Evolutionary conservation across 2,797 vertebrate species (phyloP), one percentile per base, ranked within the genome.

Genomic region (Pipistrellus pipistrellus): DNA sequence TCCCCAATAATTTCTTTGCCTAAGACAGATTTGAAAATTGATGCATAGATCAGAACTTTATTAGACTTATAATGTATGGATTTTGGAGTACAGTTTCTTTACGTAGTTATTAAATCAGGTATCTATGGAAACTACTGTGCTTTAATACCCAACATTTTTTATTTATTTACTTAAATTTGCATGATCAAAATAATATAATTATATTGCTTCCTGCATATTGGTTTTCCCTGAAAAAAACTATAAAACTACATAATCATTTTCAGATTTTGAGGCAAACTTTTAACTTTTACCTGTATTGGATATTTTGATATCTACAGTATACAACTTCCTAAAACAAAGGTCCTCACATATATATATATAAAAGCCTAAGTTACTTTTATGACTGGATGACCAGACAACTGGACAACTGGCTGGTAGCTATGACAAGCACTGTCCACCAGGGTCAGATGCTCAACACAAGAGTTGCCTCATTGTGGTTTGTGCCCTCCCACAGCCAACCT

Each of bases 151-250:
- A 80, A 46, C 38, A 82, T 75, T 77, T 2, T 9, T 15, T 88
- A 57, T 53, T 91, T 81, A 85, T 71, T 76, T 23, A 93, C 72
- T 30, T 86, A 68, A 77, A 72, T 95, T 30, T 72, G 4, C 23
- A 44, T 59, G 27, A 85, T 5, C 14, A 85, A 72, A 72, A 68
- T 86, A 91, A 69, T 75, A 78, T 75, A 91, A 32, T 57, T 27
- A 85, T 64, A 6, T 18, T 85, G 15, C 6, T 81, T 13, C 8
- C 32, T 41, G 9, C 14, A 23, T 82, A 32, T n/a, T 75, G 11
- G 1, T 75, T 81, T 88, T 77, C n/a, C 93, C 30, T 38, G 51
- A 62, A 66, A 48, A 48, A 41, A 35, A 81, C 6, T 41, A 2
- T 23, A 72, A 59, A 80, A 55, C 35, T 76, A 11, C 3, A 30